These are phyloP conservation scores for Phyllostomus hastatus DNA, from an alignment of 2,113 vertebrate genomes.

Conservation along the genomic window DNA sequence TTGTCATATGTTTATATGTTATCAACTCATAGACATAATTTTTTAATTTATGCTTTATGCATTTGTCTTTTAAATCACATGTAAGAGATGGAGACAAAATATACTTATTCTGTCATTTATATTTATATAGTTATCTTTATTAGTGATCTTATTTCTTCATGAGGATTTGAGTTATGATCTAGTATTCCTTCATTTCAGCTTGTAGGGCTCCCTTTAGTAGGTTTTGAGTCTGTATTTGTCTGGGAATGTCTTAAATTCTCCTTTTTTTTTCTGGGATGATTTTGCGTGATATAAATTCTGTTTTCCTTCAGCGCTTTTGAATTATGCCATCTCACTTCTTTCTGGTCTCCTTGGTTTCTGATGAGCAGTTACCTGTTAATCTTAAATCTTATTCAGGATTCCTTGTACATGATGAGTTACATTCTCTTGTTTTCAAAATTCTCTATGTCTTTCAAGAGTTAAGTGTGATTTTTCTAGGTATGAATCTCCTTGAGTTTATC, in stretches of 20 bases:
- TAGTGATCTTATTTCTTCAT: not conserved
- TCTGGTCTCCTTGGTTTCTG: not conserved
- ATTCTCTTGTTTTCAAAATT: not conserved
- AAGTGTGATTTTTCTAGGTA: not conserved
- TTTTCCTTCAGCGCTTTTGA: not conserved
- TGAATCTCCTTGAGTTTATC: not conserved
- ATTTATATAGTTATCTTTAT: not conserved
- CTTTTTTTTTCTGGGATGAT: not conserved
- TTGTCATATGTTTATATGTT: not conserved
- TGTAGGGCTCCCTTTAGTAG: too few relatives aligned
- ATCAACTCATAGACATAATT: not conserved
- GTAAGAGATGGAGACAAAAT: not conserved
- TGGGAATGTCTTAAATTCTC: too few relatives aligned
- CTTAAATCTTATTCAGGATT: not conserved
- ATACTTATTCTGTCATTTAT: too few relatives aligned
- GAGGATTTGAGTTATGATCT: too few relatives aligned
- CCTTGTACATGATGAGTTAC: not conserved
- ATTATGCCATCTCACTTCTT: not conserved
- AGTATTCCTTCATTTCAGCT: too few relatives aligned
- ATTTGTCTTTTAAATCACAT: not conserved
- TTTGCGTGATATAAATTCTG: not conserved
- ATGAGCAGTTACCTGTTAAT: not conserved
- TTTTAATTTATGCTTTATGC: not conserved
- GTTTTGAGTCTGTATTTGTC: too few relatives aligned
- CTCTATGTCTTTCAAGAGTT: not conserved